Evolutionary conservation across 2,113 vertebrate species (phyloP), one percentile per base, ranked within the genome.

Genomic region (Arizona elegans): DNA sequence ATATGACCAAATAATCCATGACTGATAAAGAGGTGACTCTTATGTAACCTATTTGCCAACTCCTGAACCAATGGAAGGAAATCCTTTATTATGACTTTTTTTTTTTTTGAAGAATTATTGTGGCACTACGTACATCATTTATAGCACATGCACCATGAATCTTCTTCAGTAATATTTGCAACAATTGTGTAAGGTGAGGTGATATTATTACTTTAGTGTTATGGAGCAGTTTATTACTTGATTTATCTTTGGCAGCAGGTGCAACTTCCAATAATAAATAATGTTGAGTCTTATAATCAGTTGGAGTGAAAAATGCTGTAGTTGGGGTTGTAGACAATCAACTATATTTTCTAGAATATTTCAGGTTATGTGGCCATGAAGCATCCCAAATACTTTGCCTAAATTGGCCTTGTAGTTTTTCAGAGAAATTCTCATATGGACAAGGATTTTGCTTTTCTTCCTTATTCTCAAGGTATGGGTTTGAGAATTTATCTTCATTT

Each of bases 31-130:
- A 0, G 90, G 2, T 2, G 33, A 70, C 29, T 89, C 56, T 93
- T 65, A 7, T 15, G 86, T 52, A n/a, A 93, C 91, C n/a, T 50
- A 47, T 53, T 91, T 87, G 0, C 24, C 87, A 91, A 94, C 53
- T 94, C 87, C 92, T 53, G 43, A 91, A 33, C 12, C 52, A 92
- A 93, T 75, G 29, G 13, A 91, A 2, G 50, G 52, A 19, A 92
- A 33, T n/a, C 11, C 21, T 54, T 87, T 62, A 9, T 54, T 54
- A 38, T 81, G 52, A 43, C 50, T 90, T 87, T 92, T n/a, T 33
- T 43, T 43, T 43, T 91, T 58, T 53, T 53, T 53, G 53, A 87
- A n/a, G 13, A 95, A 91, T 89, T 53, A 89, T 19, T 29, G 21
- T 75, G 19, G 29, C 26, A 38, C 24, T 17, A n/a, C 17, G 10